These are phyloP conservation scores for Clarias pachynema DNA, from an alignment of 2,797 vertebrate genomes.

Conservation along the genomic window DNA sequence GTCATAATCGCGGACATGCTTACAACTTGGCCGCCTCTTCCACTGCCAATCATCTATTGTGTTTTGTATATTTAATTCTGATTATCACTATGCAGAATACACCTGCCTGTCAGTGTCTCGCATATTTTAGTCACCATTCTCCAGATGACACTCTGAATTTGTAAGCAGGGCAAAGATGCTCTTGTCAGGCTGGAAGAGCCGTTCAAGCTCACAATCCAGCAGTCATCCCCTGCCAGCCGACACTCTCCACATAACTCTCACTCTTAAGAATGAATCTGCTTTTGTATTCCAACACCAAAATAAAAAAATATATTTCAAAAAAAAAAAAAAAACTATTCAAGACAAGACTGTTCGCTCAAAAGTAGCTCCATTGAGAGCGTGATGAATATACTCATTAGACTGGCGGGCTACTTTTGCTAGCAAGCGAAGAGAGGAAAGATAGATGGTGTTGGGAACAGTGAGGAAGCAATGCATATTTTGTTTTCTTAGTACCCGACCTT, in stretches of 20 bases:
- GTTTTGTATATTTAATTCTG: background rate
- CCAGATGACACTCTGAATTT: background rate
- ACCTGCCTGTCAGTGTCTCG: background rate
- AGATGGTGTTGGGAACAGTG: slow-evolving; percentile 55
- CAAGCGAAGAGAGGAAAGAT: slow-evolving; percentile 14
- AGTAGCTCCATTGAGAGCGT: slow-evolving; percentile 68
- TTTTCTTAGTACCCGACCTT: slow-evolving; percentile 81
- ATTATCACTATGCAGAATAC: slow-evolving; percentile 10
- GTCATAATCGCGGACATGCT: slow-evolving; percentile 73
- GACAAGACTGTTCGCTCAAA: slow-evolving; percentile 66
- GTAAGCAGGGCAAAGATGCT: slow-evolving; percentile 4
- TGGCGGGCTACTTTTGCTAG: slow-evolving; percentile 65
- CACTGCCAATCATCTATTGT: slow-evolving; percentile 67
- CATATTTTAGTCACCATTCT: slow-evolving; percentile 5
- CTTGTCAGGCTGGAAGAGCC: slow-evolving; percentile 23
- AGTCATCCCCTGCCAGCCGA: slow-evolving; percentile 54
- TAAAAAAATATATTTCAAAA: slow-evolving; percentile 1
- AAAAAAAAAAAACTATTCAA: slow-evolving; percentile 66
- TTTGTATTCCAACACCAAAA: slow-evolving; percentile 69
- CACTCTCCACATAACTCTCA: slow-evolving; percentile 58
- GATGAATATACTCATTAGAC: slow-evolving; percentile 66
- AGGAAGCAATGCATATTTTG: slow-evolving; percentile 75
- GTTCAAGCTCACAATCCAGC: slow-evolving; percentile 60
- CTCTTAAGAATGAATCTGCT: slow-evolving; percentile 67
- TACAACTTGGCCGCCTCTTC: slow-evolving; percentile 73